phyloP scores from a whole-genome alignment of 30 jellyfish, hydroid and myxozoan species.

The Cassiopea andromeda region DNA sequence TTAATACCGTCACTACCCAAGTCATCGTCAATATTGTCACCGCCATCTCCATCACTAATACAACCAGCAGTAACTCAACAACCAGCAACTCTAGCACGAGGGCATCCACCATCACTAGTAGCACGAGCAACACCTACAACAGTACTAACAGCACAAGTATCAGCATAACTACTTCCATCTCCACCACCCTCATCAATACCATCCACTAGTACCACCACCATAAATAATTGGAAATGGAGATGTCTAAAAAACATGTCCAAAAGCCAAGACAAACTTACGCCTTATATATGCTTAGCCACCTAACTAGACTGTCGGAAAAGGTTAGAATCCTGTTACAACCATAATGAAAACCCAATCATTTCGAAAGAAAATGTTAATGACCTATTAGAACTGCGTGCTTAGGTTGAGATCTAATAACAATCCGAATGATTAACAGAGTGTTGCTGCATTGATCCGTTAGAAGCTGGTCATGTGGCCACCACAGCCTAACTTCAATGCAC shows the following conservation, averaged over 20 bases:
- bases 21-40: no score
- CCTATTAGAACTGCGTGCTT: neutral
- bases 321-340: constrained; percentile 11
- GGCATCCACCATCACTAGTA: no score
- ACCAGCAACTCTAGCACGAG: no score
- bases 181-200: no score
- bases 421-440: neutral
- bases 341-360: constrained; percentile 5
- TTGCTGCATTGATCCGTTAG: neutral
- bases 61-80: no score
- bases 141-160: no score
- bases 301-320: neutral
- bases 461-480: neutral
- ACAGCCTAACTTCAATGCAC: neutral
- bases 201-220: no score
- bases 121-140: no score
- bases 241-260: neutral
- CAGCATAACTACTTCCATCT: no score
- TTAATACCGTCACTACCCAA: no score
- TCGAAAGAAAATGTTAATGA: constrained; percentile 20
- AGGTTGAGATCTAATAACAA: neutral
- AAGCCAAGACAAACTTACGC: neutral
- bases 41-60: no score
- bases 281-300: neutral
- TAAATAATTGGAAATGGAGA: no score